Evolutionary conservation across 1,140 invertebrate species (phyloP), one percentile per base, ranked within the genome.

Genomic region (Callitettix versicolor): DNA sequence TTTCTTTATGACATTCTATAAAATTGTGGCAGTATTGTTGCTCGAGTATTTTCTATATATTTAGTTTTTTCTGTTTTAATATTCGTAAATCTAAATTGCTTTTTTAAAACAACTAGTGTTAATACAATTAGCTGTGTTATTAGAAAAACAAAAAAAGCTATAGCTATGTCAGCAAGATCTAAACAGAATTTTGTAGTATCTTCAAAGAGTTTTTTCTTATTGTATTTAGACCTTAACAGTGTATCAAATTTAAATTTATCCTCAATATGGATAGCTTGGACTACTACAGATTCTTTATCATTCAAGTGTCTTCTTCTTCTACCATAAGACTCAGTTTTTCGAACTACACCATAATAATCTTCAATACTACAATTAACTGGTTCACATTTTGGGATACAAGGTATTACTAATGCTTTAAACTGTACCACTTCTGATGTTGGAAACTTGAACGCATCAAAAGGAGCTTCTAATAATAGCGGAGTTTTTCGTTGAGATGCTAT

Each of bases 371-470:
- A 76, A 20, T 68, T 60, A 3, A 72, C 73, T 1, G 76, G 73
- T 58, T 75, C 69, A 59, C 76, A 78, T 12, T 62, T 65, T 1
- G 74, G 72, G 2, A 78, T 57, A 57, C 76, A 78, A 1, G 76
- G 76, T 0, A 75, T 76, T 2, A 78, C 71, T 5, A 77, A 59
- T 22, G 76, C 76, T 54, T 75, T 71, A 63, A 78, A 78, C 55
- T 78, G 75, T 2, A 78, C 76, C 5, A 76, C 67, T 33, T 76
- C 73, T 2, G 72, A 74, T 1, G 75, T 75, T 3, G 76, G 76
- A 62, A 78, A 78, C 61, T 78, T 78, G 62, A 78, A 78, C 2
- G 76, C 76, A 59, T 77, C 76, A 54, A 77, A 77, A 12, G 71
- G 69, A n/a, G 75, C 74, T 33, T 71, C 66, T 0, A 77, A 64